These are phyloP conservation scores for Phymanthus crucifer DNA, from an alignment of 92 coral and sea anemone species.

Conservation along the genomic window DNA sequence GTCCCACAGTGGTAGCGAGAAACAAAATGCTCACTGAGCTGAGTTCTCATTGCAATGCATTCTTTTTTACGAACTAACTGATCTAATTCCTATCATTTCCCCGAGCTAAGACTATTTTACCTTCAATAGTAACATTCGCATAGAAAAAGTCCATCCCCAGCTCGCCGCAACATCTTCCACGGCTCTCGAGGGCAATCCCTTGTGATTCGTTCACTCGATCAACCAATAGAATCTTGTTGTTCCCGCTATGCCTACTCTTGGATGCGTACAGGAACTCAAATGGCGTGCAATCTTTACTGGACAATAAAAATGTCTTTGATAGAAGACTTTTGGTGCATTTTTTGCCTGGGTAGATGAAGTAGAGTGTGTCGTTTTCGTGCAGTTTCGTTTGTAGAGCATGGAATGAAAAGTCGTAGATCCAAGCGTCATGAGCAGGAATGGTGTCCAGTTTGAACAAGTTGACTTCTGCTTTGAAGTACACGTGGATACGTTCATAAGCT, in stretches of 20 bases:
- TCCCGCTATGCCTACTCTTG: neutral
- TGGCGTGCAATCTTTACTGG: constrained; percentile 35
- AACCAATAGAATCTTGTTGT: constrained; percentile 40
- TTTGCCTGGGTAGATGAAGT: constrained; percentile 44
- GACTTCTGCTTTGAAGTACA: constrained; percentile 32
- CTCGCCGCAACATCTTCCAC: constrained; percentile 37
- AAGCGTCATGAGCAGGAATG: constrained; percentile 35
- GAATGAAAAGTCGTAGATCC: constrained; percentile 64
- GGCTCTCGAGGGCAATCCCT: constrained; percentile 30
- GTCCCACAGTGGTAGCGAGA: too few relatives aligned
- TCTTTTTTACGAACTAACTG: too few relatives aligned
- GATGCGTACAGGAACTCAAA: constrained; percentile 54
- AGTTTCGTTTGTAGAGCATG: constrained; percentile 37
- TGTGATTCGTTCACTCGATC: constrained; percentile 39
- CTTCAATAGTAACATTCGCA: constrained; percentile 13
- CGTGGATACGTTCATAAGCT: constrained; percentile 41
- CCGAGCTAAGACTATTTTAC: too few relatives aligned
- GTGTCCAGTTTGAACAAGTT: constrained; percentile 57
- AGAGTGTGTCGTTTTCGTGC: constrained; percentile 39
- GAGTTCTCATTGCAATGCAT: too few relatives aligned
- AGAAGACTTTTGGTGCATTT: constrained; percentile 24
- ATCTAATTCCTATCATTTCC: too few relatives aligned
- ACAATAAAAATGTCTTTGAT: constrained; percentile 22
- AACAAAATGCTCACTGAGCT: too few relatives aligned
- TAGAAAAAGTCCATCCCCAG: constrained; percentile 7